Conservation (phyloP, 2,113 vertebrate species). For the Urocynchramus pylzowi region DNA sequence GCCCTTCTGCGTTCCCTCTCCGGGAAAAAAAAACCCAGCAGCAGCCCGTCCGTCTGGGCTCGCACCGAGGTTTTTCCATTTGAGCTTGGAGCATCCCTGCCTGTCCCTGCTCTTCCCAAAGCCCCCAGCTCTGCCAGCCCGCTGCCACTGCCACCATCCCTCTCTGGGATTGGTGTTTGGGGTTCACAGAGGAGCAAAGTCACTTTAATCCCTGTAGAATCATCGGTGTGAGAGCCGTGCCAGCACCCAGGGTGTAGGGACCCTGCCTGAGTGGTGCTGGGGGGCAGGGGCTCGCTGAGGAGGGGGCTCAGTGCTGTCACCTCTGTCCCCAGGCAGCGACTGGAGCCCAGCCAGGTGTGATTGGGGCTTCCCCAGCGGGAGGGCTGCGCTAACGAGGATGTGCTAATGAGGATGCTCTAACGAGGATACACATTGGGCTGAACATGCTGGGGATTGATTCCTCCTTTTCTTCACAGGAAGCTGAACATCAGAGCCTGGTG, state of each 20-base stretch:
- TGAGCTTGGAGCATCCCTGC: background rate
- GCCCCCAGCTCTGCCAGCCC: background rate
- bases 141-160: fast-evolving
- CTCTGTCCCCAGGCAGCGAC: background rate
- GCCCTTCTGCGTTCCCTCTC: conserved; percentile 20
- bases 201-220: fast-evolving
- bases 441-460: background rate
- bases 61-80: background rate
- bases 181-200: background rate
- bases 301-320: background rate
- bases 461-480: background rate
- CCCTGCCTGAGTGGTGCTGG: fast-evolving
- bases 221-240: fast-evolving
- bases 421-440: background rate
- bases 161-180: fast-evolving
- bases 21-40: background rate
- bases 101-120: background rate
- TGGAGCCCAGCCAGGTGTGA: background rate
- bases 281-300: background rate
- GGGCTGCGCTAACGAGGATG: background rate
- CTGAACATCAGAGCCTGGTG: background rate
- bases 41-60: background rate
- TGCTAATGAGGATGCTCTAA: background rate
- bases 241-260: fast-evolving
- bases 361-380: background rate